Evolutionary conservation across 1,140 invertebrate genomes (phyloP).

Genomic region (Brachionus rotundiformis): DNA sequence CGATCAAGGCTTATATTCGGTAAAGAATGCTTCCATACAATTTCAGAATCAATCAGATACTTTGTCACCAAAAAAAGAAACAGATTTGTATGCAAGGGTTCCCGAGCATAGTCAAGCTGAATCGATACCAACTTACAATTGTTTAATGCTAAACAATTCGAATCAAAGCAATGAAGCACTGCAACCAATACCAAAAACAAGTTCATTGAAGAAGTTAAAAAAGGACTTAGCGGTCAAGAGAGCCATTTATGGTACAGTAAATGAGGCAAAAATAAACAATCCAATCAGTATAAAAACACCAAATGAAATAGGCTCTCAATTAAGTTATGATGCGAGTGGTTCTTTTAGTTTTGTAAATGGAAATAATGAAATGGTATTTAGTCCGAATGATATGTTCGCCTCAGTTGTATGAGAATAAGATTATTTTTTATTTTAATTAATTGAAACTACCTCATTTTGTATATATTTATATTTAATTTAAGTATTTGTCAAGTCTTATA

Average conservation of each 20-base stretch:
- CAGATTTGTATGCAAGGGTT: slow-evolving; percentile 12
- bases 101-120: not conserved
- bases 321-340: not conserved
- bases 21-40: slow-evolving; percentile 38
- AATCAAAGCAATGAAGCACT: not conserved
- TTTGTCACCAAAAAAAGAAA: not conserved
- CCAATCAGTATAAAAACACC: not conserved
- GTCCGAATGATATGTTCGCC: slow-evolving; percentile 32
- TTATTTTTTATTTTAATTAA: slow-evolving; percentile 17
- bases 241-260: not conserved
- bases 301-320: not conserved
- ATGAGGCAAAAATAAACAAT: not conserved
- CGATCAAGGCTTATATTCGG: slow-evolving; percentile 17
- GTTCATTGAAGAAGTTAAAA: slow-evolving; percentile 26
- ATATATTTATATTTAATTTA: slow-evolving; percentile 39
- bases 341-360: slow-evolving; percentile 32
- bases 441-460: not conserved
- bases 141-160: not conserved
- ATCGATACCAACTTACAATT: slow-evolving; percentile 11
- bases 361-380: slow-evolving; percentile 26
- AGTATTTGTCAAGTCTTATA: slow-evolving; percentile 28
- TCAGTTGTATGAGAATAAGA: slow-evolving; percentile 40
- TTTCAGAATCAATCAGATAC: not conserved
- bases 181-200: not conserved
- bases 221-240: slow-evolving; percentile 25